phyloP scores from a whole-genome alignment of 2,888 invertebrate species.

The Colletes collaris region DNA sequence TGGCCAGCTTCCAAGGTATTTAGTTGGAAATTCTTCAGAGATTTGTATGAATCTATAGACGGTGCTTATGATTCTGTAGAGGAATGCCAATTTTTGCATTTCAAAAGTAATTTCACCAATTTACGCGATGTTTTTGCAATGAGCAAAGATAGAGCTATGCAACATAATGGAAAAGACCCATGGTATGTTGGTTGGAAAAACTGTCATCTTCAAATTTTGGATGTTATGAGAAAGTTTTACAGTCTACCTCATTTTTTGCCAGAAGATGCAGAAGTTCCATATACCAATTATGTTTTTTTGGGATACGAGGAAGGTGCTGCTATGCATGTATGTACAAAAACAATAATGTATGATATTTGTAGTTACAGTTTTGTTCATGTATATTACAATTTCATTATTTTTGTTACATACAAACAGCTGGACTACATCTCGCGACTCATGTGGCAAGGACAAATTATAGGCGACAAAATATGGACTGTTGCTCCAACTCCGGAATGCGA shows the following conservation, averaged over 20 bases:
- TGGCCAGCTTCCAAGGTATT: conserved; percentile 91
- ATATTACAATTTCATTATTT: conserved; percentile 14
- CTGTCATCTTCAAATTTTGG: conserved; percentile 92
- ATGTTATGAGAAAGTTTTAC: conserved; percentile 90
- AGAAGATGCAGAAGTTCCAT: conserved; percentile 93
- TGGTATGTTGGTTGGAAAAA: conserved; percentile 98
- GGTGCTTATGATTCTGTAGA: conserved; percentile 90
- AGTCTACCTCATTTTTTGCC: conserved; percentile 93
- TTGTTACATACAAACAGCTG: conserved; percentile 85
- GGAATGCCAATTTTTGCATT: conserved; percentile 94
- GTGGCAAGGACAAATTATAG: conserved; percentile 96
- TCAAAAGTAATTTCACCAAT: conserved; percentile 91
- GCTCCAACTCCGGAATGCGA: conserved; percentile 95
- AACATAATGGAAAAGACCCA: conserved; percentile 86
- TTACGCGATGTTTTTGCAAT: conserved; percentile 91
- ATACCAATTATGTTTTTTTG: conserved; percentile 95
- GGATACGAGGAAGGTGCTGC: conserved; percentile 95
- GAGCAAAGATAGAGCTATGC: conserved; percentile 87
- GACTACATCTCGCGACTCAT: conserved; percentile 95
- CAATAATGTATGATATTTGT: neutral
- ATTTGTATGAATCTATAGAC: conserved; percentile 87
- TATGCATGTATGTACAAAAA: conserved; percentile 89
- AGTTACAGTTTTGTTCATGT: neutral
- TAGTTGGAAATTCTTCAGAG: conserved; percentile 88
- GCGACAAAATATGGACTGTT: conserved; percentile 93